A percentile compares a stretch with the other conserved stretches of the same genome.
phyloP scores from a whole-genome alignment of 2,888 invertebrate genomes.

The Dryocosmus kuriphilus region DNA sequence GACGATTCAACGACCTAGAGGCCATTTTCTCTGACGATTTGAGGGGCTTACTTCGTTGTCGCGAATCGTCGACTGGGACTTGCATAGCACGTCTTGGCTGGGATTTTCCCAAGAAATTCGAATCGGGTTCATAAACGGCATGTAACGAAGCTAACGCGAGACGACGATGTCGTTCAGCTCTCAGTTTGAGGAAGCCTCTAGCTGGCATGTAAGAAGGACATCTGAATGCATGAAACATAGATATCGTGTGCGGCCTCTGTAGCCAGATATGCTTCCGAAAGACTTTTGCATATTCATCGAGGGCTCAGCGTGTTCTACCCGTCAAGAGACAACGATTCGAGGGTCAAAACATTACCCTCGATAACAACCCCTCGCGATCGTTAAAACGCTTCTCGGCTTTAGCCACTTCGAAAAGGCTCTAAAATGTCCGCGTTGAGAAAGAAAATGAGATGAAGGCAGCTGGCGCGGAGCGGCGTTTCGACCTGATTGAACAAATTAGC shows the following conservation, averaged over 20 bases:
- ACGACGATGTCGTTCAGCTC: slow-evolving; percentile 61
- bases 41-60: slow-evolving; percentile 63
- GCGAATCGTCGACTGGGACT: slow-evolving; percentile 62
- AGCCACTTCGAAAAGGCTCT: slow-evolving; percentile 8
- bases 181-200: slow-evolving; percentile 35
- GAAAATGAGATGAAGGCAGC: slow-evolving; percentile 1
- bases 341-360: slow-evolving; percentile 39
- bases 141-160: slow-evolving; percentile 63
- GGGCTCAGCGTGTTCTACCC: slow-evolving; percentile 44
- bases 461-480: not conserved
- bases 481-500: slow-evolving; percentile 25
- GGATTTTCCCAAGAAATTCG: slow-evolving; percentile 64
- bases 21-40: slow-evolving; percentile 50
- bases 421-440: not conserved
- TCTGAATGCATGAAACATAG: slow-evolving; percentile 73
- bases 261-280: slow-evolving; percentile 61
- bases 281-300: slow-evolving; percentile 71
- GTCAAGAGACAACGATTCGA: slow-evolving; percentile 36
- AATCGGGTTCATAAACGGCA: slow-evolving; percentile 66
- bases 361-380: slow-evolving; percentile 20
- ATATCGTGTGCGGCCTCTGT: slow-evolving; percentile 47
- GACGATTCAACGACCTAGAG: not conserved
- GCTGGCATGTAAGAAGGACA: slow-evolving; percentile 66
- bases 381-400: slow-evolving; percentile 16
- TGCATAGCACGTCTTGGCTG: slow-evolving; percentile 63